A percentile compares a stretch with the other conserved stretches of the same genome.
phyloP scores from a whole-genome alignment of 2,797 vertebrate species.

The Champsocephalus gunnari region DNA sequence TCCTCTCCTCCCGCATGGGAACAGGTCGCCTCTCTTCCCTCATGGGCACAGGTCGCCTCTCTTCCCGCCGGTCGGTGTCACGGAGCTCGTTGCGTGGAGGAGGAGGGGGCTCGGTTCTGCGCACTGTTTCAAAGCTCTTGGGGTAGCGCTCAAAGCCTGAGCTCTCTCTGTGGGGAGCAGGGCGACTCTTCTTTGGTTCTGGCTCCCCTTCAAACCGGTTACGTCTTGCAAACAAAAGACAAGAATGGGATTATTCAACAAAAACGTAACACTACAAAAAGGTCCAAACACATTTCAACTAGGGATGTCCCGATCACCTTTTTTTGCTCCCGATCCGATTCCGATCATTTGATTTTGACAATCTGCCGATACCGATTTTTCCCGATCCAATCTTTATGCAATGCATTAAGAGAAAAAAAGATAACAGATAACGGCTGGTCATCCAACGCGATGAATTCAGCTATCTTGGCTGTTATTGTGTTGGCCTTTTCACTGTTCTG shows the following conservation, averaged over 20 bases:
- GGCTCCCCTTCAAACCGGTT: constrained; percentile 92
- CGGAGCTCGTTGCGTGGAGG: constrained; percentile 87
- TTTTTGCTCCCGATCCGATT: too few species aligned
- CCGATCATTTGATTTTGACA: too few species aligned
- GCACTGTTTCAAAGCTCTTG: constrained; percentile 91
- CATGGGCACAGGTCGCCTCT: constrained; percentile 87
- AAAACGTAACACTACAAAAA: too few species aligned
- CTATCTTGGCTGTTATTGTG: too few species aligned
- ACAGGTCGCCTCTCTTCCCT: constrained; percentile 89
- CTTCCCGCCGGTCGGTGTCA: constrained; percentile 91
- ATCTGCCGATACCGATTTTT: too few species aligned
- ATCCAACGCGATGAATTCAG: too few species aligned
- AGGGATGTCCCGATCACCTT: too few species aligned
- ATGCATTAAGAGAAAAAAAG: too few species aligned
- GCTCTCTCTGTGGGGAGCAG: constrained; percentile 87
- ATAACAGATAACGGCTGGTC: too few species aligned
- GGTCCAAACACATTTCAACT: too few species aligned
- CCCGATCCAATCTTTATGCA: too few species aligned
- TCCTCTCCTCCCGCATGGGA: constrained; percentile 85
- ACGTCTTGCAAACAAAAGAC: constrained; percentile 79
- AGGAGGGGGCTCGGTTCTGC: constrained; percentile 87
- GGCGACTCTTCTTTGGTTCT: constrained; percentile 93
- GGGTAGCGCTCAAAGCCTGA: constrained; percentile 92
- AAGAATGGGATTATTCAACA: neutral
- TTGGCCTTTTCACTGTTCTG: too few species aligned